These are phyloP conservation scores for Muscidifurax raptorellus DNA, from an alignment of 1,140 invertebrate species.

Conservation along the genomic window DNA sequence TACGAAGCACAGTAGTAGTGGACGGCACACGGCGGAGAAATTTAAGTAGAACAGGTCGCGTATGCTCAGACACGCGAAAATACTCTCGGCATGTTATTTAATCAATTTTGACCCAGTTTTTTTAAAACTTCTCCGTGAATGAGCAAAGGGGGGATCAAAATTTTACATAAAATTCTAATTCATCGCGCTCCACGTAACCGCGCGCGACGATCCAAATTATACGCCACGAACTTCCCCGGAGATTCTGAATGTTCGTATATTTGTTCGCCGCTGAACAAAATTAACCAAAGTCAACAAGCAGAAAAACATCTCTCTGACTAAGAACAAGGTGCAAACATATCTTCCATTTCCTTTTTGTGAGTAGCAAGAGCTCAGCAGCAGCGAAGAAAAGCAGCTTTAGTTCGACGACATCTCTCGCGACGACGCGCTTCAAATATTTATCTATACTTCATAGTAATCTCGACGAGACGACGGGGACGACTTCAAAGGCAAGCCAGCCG, in stretches of 20 bases:
- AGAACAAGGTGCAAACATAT: background rate
- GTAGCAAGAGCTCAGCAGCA: background rate
- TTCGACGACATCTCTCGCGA: background rate
- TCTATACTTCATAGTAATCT: constrained; percentile 36
- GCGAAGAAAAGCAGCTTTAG: background rate
- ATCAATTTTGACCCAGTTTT: background rate
- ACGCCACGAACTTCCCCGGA: background rate
- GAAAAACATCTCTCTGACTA: background rate
- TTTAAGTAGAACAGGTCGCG: background rate
- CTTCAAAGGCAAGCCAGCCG: constrained; percentile 18
- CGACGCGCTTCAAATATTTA: constrained; percentile 43
- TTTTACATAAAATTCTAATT: background rate
- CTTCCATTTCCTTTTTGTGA: background rate
- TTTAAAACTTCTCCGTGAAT: background rate
- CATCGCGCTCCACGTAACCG: background rate
- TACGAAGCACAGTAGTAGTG: too few relatives aligned
- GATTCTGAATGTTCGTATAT: too few relatives aligned
- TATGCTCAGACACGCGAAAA: background rate
- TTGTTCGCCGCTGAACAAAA: background rate
- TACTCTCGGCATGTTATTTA: background rate
- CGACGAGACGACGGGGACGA: constrained; percentile 6
- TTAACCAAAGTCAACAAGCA: background rate
- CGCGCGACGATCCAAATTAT: too few relatives aligned
- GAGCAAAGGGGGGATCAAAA: background rate
- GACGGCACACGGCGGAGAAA: background rate